Evolutionary conservation across 2,113 vertebrate species (phyloP).

Genomic region (Nibea albiflora): DNA sequence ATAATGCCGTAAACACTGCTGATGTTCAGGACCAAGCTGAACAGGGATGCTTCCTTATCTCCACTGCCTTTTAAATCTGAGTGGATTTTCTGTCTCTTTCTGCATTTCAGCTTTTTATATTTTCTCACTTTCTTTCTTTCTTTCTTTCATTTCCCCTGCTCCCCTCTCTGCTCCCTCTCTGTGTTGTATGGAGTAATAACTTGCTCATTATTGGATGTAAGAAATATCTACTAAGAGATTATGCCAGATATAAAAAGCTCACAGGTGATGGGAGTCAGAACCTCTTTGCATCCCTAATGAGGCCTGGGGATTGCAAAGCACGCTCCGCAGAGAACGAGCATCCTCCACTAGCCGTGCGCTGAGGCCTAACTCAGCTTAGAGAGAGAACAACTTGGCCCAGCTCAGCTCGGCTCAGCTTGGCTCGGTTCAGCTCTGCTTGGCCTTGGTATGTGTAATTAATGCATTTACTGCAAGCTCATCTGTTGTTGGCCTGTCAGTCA

Average conservation of each 20-base stretch:
- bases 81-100: slow-evolving; percentile 28
- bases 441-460: slow-evolving; percentile 75
- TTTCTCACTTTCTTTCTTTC: slow-evolving; percentile 14
- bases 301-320: slow-evolving; percentile 67
- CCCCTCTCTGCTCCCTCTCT: slow-evolving; percentile 52
- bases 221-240: slow-evolving; percentile 84
- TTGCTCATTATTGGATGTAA: slow-evolving; percentile 82
- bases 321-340: slow-evolving; percentile 61
- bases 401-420: slow-evolving; percentile 50
- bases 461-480: slow-evolving; percentile 69
- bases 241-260: slow-evolving; percentile 82
- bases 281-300: slow-evolving; percentile 81
- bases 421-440: slow-evolving; percentile 56
- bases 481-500: slow-evolving; percentile 64
- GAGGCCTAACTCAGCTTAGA: slow-evolving; percentile 56
- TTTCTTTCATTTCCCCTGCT: slow-evolving; percentile 1
- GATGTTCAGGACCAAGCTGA: slow-evolving; percentile 67
- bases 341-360: slow-evolving; percentile 49
- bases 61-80: slow-evolving; percentile 40
- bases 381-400: slow-evolving; percentile 45
- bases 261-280: slow-evolving; percentile 78
- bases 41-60: slow-evolving; percentile 38
- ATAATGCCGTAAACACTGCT: slow-evolving; percentile 55
- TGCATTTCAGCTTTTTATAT: slow-evolving; percentile 41
- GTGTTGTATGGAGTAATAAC: slow-evolving; percentile 81